Percentiles rank a stretch among this genome's conserved stretches.
phyloP scores from a whole-genome alignment of 2,888 invertebrate species.

The Calameuta pallipes region DNA sequence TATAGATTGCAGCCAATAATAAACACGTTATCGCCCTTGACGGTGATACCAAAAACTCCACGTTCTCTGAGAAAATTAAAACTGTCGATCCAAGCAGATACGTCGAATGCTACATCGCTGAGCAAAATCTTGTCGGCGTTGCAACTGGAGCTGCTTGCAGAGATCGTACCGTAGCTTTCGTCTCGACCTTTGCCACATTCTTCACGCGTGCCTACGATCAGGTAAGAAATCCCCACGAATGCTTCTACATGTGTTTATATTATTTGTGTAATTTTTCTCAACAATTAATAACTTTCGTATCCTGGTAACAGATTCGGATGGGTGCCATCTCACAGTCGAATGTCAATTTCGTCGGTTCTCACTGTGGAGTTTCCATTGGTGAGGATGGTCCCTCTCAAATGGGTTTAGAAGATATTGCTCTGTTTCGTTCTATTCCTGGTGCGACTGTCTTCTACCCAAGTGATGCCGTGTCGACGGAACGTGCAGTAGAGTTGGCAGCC shows the following conservation, averaged over 20 bases:
- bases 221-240: slow-evolving; percentile 64
- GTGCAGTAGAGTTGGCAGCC: slow-evolving; percentile 95
- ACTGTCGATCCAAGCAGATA: slow-evolving; percentile 79
- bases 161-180: slow-evolving; percentile 92
- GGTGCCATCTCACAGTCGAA: slow-evolving; percentile 99
- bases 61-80: slow-evolving; percentile 93
- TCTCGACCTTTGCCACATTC: slow-evolving; percentile 98
- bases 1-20: slow-evolving; percentile 69
- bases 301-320: slow-evolving; percentile 85
- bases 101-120: slow-evolving; percentile 99
- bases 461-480: slow-evolving; percentile 95
- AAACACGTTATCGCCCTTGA: slow-evolving; percentile 91
- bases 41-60: slow-evolving; percentile 99
- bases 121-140: slow-evolving; percentile 97
- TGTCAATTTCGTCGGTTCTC: slow-evolving; percentile 96
- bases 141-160: slow-evolving; percentile 95
- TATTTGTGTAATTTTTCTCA: slow-evolving; percentile 6
- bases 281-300: neutral
- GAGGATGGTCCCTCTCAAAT: slow-evolving; percentile 99
- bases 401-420: slow-evolving; percentile 97
- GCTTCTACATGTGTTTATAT: slow-evolving; percentile 7
- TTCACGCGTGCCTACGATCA: slow-evolving; percentile 97
- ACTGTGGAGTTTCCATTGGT: slow-evolving; percentile 98
- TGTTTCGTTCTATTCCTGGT: slow-evolving; percentile 93
- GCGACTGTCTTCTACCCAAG: slow-evolving; percentile 82